Evolutionary conservation across 1,140 invertebrate species (phyloP).

Genomic region (Heterodera schachtii): DNA sequence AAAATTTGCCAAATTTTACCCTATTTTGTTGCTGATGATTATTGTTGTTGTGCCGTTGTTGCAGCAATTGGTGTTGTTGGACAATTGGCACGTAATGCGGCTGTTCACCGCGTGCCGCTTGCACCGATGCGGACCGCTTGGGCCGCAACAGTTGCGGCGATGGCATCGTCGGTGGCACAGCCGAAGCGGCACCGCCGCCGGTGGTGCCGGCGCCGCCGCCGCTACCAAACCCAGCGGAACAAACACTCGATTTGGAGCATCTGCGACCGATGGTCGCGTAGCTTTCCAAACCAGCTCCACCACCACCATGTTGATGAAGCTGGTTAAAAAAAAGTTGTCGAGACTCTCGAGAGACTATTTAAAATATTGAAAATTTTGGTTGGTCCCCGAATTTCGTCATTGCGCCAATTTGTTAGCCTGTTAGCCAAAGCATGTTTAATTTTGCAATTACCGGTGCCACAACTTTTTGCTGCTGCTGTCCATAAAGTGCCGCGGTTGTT

Average conservation of each 20-base stretch:
- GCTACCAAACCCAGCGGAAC: conserved; percentile 10
- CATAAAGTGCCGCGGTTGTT: not conserved
- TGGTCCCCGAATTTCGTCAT: no score
- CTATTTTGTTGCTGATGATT: not conserved
- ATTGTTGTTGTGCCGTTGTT: conserved; percentile 1
- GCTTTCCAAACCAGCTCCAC: conserved; percentile 6
- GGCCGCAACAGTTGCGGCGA: conserved; percentile 16
- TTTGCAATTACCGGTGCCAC: no score
- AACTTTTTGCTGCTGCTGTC: not conserved
- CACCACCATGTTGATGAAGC: not conserved
- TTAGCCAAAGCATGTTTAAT: no score
- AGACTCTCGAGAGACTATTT: not conserved
- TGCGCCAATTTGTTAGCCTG: no score
- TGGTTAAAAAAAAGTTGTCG: no score
- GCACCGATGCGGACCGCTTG: conserved; percentile 18
- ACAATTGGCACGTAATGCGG: not conserved
- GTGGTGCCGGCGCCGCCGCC: not conserved
- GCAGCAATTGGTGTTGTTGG: not conserved
- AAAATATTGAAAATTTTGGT: no score
- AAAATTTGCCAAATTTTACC: not conserved
- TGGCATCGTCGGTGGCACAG: not conserved
- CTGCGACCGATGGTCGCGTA: conserved; percentile 25
- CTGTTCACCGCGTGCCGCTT: not conserved
- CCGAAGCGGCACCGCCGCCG: no score
- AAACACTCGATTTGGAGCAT: conserved; percentile 22